phyloP scores from a whole-genome alignment of 2,888 invertebrate genomes.

The Andrena chrysosceles region DNA sequence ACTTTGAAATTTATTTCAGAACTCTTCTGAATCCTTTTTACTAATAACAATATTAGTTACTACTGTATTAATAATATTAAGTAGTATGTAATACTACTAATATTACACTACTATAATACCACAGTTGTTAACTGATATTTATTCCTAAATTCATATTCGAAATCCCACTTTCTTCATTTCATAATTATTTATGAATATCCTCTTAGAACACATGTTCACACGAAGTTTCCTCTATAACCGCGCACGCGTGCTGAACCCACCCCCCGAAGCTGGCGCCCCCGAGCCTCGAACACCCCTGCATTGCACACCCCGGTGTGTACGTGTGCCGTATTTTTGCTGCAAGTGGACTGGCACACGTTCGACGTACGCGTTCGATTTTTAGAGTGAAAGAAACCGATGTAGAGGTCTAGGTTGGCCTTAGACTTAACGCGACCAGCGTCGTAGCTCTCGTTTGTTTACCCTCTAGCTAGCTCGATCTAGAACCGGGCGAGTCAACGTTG shows the following conservation, averaged over 20 bases:
- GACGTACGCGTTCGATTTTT: constrained; percentile 10
- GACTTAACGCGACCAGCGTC: constrained; percentile 1
- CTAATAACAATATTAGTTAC: too few species aligned
- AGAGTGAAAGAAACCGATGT: constrained; percentile 7
- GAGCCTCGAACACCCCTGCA: background rate
- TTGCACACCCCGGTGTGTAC: background rate
- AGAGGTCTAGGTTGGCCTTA: constrained; percentile 12
- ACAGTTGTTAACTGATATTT: too few species aligned
- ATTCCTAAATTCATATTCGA: too few species aligned
- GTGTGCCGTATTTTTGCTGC: constrained; percentile 6
- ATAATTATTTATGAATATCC: too few species aligned
- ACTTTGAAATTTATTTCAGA: too few species aligned
- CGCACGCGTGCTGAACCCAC: background rate
- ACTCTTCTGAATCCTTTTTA: too few species aligned
- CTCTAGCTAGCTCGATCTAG: constrained; percentile 18
- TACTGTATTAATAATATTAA: too few species aligned
- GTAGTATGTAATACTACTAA: too few species aligned
- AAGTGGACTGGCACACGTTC: constrained; percentile 9
- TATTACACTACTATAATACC: too few species aligned
- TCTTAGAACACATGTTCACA: too few species aligned
- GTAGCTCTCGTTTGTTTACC: constrained; percentile 6
- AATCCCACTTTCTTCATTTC: too few species aligned
- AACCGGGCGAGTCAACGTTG: constrained; percentile 7
- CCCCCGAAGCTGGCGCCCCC: background rate
- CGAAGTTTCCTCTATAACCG: too few species aligned